Evolutionary conservation across 2,888 invertebrate species (phyloP).

Genomic region (Sarcophaga variegata): DNA sequence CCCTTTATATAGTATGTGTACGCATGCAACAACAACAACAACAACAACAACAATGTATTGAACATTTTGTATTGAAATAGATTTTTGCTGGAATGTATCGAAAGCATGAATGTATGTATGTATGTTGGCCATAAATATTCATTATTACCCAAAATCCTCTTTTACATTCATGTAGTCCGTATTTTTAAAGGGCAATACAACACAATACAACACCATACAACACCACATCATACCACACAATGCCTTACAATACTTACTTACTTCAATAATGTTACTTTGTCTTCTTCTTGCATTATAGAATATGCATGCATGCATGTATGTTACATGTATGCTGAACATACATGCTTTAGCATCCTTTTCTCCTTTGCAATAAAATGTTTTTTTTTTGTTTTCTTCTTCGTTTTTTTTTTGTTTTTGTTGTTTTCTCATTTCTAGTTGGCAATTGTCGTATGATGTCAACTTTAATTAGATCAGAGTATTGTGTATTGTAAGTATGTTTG

Average conservation of each 20-base stretch:
- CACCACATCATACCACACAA: neutral
- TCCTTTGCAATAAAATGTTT: neutral
- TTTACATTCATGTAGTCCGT: conserved; percentile 23
- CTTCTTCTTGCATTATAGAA: neutral
- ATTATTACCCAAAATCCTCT: conserved; percentile 34
- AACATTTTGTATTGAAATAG: neutral
- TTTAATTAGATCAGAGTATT: conserved; percentile 67
- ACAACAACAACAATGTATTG: no score
- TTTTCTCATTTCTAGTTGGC: conserved; percentile 13
- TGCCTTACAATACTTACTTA: neutral
- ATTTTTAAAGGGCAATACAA: neutral
- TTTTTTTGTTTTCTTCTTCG: neutral
- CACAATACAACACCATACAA: neutral
- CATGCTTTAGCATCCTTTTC: neutral
- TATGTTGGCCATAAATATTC: conserved; percentile 47
- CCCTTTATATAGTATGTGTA: no score
- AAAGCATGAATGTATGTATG: neutral
- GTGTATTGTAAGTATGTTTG: conserved; percentile 48
- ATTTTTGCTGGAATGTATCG: neutral
- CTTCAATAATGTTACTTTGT: neutral
- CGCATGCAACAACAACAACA: no score
- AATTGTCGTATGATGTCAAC: conserved; percentile 62
- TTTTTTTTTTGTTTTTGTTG: neutral
- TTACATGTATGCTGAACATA: neutral
- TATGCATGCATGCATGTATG: neutral